These are phyloP conservation scores for Tragelaphus eurycerus DNA, from an alignment of 2,797 vertebrate species.

Conservation along the genomic window DNA sequence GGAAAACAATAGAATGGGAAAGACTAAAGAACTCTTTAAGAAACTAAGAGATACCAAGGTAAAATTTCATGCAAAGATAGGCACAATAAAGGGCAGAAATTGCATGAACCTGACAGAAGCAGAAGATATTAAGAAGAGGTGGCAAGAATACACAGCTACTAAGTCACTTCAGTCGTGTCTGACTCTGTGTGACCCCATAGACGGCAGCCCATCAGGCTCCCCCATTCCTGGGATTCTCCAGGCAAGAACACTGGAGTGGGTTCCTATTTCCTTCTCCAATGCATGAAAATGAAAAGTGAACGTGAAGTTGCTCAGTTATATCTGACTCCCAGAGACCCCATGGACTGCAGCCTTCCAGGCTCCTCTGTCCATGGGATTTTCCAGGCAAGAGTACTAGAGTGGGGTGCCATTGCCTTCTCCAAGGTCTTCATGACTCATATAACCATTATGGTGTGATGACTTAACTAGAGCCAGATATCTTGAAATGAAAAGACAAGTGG, in stretches of 20 bases:
- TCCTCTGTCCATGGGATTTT: too few relatives aligned
- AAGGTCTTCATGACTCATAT: not conserved
- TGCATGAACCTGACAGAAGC: not conserved
- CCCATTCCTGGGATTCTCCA: too few relatives aligned
- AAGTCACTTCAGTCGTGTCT: too few relatives aligned
- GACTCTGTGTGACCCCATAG: fast-evolving
- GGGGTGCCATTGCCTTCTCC: too few relatives aligned
- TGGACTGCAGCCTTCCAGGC: too few relatives aligned
- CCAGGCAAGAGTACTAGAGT: too few relatives aligned
- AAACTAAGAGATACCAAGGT: not conserved
- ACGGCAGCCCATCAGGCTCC: too few relatives aligned
- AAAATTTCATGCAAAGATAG: not conserved
- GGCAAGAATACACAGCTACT: not conserved
- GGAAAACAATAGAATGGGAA: not conserved
- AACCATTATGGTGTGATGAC: not conserved
- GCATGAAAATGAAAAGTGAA: too few relatives aligned
- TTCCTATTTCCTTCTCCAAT: too few relatives aligned
- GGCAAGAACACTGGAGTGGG: too few relatives aligned
- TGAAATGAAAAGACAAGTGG: not conserved
- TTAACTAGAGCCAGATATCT: not conserved
- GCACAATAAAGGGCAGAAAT: not conserved
- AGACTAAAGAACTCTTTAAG: not conserved
- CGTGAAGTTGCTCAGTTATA: too few relatives aligned
- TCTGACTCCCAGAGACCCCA: too few relatives aligned
- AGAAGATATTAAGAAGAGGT: not conserved